Percentiles rank a stretch among this genome's conserved stretches.
Evolutionary conservation across 2,888 invertebrate species (phyloP).

Genomic region (Dolomedes plantarius): DNA sequence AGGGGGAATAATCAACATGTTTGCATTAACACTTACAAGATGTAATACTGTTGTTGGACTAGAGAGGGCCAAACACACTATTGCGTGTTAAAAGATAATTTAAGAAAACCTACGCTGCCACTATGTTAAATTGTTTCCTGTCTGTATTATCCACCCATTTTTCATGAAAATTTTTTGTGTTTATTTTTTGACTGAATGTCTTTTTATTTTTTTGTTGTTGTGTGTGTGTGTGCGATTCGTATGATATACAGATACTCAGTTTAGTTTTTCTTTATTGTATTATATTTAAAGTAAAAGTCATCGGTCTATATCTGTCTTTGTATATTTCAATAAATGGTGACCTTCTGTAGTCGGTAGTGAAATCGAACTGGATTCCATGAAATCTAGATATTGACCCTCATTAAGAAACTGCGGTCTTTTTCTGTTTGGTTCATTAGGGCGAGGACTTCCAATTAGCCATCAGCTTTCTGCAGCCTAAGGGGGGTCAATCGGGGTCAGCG

Average conservation of each 20-base stretch:
- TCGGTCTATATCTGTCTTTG: background rate
- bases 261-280: too few relatives aligned
- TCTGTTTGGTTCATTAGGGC: background rate
- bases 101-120: background rate
- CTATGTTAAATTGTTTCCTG: background rate
- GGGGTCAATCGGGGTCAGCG: conserved; percentile 56
- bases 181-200: too few relatives aligned
- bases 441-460: conserved; percentile 12
- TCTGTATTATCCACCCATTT: background rate
- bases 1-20: too few relatives aligned
- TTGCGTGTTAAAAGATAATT: background rate
- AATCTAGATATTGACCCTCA: conserved; percentile 1
- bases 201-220: too few relatives aligned
- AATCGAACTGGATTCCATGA: background rate
- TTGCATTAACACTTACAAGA: too few relatives aligned
- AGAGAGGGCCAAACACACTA: background rate
- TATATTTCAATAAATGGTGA: background rate
- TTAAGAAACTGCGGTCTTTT: background rate
- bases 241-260: background rate
- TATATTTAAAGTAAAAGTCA: background rate
- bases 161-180: background rate
- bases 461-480: background rate
- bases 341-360: background rate
- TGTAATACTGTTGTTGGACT: too few relatives aligned
- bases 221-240: too few relatives aligned